Conservation (phyloP, 2,888 invertebrate species). For the Drosophila kanekoi region DNA sequence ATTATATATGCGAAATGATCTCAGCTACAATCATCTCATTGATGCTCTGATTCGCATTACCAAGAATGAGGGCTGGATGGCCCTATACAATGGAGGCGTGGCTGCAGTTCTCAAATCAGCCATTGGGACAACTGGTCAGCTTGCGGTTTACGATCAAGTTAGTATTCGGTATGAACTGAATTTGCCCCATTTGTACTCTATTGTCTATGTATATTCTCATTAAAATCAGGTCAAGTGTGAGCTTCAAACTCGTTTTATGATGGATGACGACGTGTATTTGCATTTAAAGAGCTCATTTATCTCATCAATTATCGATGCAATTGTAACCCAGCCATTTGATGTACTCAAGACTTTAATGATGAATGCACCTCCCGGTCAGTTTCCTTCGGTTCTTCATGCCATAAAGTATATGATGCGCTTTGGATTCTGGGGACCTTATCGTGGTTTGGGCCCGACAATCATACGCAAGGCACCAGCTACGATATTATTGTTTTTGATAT, state of each 20-base stretch:
- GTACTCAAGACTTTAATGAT: constrained; percentile 56
- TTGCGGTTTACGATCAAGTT: constrained; percentile 58
- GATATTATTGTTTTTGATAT: constrained; percentile 43
- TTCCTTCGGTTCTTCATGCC: constrained; percentile 9
- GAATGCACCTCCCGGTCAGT: constrained; percentile 36
- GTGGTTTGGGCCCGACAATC: constrained; percentile 45
- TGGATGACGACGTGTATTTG: constrained; percentile 32
- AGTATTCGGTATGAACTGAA: neutral
- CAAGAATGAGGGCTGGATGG: constrained; percentile 46
- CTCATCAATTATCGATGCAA: constrained; percentile 41
- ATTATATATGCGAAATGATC: neutral
- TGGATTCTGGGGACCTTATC: constrained; percentile 42
- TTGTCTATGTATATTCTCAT: neutral
- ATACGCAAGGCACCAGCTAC: constrained; percentile 51
- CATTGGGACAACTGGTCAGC: constrained; percentile 47
- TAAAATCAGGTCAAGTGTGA: constrained; percentile 39
- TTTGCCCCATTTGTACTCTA: too few species aligned
- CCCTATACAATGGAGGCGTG: constrained; percentile 42
- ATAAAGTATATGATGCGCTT: constrained; percentile 44
- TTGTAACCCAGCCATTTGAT: constrained; percentile 52
- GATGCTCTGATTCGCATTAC: constrained; percentile 47
- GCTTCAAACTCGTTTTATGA: constrained; percentile 10
- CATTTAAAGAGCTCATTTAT: constrained; percentile 47
- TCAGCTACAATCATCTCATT: constrained; percentile 40
- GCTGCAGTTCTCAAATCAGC: constrained; percentile 45